A percentile compares a stretch with the other conserved stretches of the same genome.
Evolutionary conservation across 2,797 vertebrate species (phyloP).

Genomic region (Gephyroberyx darwinii): DNA sequence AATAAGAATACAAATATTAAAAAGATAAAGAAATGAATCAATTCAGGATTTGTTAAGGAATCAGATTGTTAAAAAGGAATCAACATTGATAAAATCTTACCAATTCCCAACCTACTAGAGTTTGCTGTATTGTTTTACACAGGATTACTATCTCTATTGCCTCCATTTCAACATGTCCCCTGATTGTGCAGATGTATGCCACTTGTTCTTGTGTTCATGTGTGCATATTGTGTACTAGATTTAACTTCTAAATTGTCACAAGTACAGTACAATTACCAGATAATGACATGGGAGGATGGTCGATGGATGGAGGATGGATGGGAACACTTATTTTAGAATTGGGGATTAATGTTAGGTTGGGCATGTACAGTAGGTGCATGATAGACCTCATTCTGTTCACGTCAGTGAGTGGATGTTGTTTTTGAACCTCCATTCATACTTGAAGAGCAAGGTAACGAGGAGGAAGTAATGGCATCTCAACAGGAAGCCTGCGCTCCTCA

Average conservation of each 20-base stretch:
- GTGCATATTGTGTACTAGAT: neutral
- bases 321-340: slow-evolving; percentile 11
- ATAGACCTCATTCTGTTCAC: slow-evolving; percentile 35
- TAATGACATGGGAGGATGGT: neutral
- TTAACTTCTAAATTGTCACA: slow-evolving; percentile 1
- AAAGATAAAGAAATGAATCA: neutral
- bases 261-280: neutral
- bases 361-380: neutral
- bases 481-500: slow-evolving; percentile 77
- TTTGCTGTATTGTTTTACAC: slow-evolving; percentile 16
- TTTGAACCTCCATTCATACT: slow-evolving; percentile 73
- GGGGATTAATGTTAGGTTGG: neutral
- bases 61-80: neutral
- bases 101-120: neutral
- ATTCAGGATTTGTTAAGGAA: neutral
- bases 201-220: neutral
- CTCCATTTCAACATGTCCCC: slow-evolving; percentile 13
- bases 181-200: neutral
- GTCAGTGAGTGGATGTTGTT: slow-evolving; percentile 42
- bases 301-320: neutral
- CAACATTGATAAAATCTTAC: slow-evolving; percentile 18
- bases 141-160: slow-evolving; percentile 23
- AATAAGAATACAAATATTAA: no score
- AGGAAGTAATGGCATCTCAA: slow-evolving; percentile 82
- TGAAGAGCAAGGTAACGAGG: slow-evolving; percentile 63